Percentiles rank a stretch among this genome's conserved stretches.
Conservation (phyloP, 2,888 invertebrate species). For the Taphrorychus bicolor region DNA sequence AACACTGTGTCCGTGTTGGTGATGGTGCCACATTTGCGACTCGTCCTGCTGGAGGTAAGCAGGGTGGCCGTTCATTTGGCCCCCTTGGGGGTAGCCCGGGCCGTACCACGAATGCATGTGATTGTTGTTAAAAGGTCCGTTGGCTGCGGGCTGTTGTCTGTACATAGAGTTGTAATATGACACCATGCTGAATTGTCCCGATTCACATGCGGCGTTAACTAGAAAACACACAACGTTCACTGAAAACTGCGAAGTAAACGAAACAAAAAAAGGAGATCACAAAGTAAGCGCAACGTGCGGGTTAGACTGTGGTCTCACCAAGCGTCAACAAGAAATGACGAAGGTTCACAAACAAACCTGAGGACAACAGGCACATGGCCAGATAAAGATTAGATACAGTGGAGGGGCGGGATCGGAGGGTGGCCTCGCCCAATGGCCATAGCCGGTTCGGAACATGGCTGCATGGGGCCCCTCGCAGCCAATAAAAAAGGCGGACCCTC, state of each 20-base stretch:
- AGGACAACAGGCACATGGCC: constrained; percentile 25
- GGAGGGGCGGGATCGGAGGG: constrained; percentile 41
- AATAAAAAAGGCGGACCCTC: constrained; percentile 42
- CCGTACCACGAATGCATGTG: constrained; percentile 60
- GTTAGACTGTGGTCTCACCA: constrained; percentile 10
- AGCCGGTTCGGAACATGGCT: constrained; percentile 51
- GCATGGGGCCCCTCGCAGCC: constrained; percentile 44
- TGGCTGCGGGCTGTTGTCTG: constrained; percentile 62
- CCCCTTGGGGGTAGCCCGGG: constrained; percentile 60
- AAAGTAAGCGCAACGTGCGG: not conserved
- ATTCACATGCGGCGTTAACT: too few relatives aligned
- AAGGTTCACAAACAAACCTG: constrained; percentile 13
- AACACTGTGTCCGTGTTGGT: constrained; percentile 56
- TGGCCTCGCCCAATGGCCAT: constrained; percentile 46
- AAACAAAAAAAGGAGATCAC: not conserved
- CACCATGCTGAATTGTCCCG: too few relatives aligned
- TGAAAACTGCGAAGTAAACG: not conserved
- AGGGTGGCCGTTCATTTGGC: constrained; percentile 46
- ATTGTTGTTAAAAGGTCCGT: constrained; percentile 61
- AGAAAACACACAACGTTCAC: too few relatives aligned
- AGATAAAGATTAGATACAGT: constrained; percentile 37
- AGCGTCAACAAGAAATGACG: constrained; percentile 27
- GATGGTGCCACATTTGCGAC: constrained; percentile 55
- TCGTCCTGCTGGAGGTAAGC: constrained; percentile 58
- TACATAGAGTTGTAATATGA: constrained; percentile 73